phyloP scores from a whole-genome alignment of 2,888 invertebrate genomes.

The Platynereis dumerilii region DNA sequence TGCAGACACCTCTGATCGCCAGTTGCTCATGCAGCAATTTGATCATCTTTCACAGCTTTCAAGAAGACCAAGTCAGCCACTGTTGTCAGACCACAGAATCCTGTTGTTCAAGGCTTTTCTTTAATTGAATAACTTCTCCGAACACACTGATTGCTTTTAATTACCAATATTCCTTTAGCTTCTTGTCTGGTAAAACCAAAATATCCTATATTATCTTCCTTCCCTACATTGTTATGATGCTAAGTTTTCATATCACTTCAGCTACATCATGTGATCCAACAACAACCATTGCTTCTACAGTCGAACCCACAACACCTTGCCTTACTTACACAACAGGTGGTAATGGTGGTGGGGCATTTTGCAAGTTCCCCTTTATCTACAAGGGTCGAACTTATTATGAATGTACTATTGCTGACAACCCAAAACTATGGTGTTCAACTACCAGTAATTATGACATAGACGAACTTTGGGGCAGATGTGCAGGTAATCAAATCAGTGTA shows the following conservation, averaged over 20 bases:
- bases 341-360: conserved; percentile 1
- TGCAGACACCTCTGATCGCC: too few species aligned
- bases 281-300: conserved; percentile 1
- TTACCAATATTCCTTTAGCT: too few species aligned
- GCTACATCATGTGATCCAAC: background rate
- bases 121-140: too few species aligned
- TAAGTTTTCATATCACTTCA: background rate
- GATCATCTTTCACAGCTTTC: too few species aligned
- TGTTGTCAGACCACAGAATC: too few species aligned
- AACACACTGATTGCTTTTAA: too few species aligned
- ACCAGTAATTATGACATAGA: conserved; percentile 22
- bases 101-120: too few species aligned
- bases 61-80: too few species aligned
- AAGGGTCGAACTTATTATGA: background rate
- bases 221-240: too few species aligned
- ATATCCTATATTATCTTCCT: too few species aligned
- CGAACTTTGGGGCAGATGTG: conserved; percentile 14
- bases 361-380: conserved; percentile 3
- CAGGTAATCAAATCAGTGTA: background rate
- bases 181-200: too few species aligned
- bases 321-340: background rate
- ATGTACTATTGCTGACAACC: background rate
- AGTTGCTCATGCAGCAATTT: too few species aligned
- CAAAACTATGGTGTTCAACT: conserved; percentile 18
- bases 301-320: conserved; percentile 1